phyloP scores from a whole-genome alignment of 2,113 vertebrate genomes.

The Channa maculata region DNA sequence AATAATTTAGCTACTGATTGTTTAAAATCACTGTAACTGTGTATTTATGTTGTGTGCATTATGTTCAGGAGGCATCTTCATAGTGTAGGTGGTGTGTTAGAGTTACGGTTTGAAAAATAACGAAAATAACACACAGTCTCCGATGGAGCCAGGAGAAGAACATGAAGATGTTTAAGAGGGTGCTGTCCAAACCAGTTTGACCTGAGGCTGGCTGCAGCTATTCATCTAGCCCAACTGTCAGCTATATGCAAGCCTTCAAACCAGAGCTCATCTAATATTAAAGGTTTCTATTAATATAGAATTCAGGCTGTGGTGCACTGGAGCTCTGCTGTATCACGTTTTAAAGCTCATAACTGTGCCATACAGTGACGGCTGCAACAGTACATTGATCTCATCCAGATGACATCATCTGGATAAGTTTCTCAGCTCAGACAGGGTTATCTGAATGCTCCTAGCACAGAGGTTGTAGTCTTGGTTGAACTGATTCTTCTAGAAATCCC shows the following conservation, averaged over 20 bases:
- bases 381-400: too few relatives aligned
- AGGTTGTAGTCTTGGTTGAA: too few relatives aligned
- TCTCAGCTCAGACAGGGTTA: too few relatives aligned
- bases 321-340: neutral
- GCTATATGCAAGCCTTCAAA: conserved; percentile 47
- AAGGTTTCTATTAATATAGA: conserved; percentile 57
- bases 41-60: too few relatives aligned
- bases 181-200: conserved; percentile 23
- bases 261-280: conserved; percentile 71
- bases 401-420: too few relatives aligned
- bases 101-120: neutral
- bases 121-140: neutral
- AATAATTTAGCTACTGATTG: too few relatives aligned
- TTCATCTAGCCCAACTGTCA: conserved; percentile 57
- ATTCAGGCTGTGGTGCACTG: conserved; percentile 21
- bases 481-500: too few relatives aligned
- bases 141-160: conserved; percentile 10
- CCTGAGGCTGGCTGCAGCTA: conserved; percentile 28
- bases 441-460: too few relatives aligned
- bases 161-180: conserved; percentile 14
- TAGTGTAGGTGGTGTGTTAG: neutral
- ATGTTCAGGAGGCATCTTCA: neutral
- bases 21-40: too few relatives aligned
- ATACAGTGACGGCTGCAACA: neutral
- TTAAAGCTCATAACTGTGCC: conserved; percentile 12